Percentiles rank a stretch among this genome's conserved stretches.
Conservation (phyloP, 2,113 vertebrate species). For the Laticauda colubrina region DNA sequence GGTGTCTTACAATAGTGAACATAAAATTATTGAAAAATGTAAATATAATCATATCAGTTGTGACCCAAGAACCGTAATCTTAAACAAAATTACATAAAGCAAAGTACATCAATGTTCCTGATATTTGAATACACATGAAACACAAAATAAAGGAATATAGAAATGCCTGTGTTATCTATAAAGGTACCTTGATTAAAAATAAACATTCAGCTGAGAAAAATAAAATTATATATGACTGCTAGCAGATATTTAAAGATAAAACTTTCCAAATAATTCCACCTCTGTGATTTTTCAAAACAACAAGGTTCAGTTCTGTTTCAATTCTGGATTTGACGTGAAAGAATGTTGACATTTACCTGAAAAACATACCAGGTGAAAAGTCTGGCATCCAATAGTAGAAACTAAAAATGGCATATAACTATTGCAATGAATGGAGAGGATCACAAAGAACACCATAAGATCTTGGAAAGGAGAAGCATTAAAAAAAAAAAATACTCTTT, state of each 20-base stretch:
- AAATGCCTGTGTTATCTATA: neutral
- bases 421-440: neutral
- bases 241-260: neutral
- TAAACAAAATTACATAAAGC: neutral
- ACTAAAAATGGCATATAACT: neutral
- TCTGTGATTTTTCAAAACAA: neutral
- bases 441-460: neutral
- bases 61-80: neutral
- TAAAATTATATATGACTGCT: neutral
- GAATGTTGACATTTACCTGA: neutral
- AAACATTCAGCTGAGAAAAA: neutral
- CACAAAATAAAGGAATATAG: neutral
- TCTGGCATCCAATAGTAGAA: neutral
- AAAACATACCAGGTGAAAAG: neutral
- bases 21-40: neutral
- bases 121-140: neutral
- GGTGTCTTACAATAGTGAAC: neutral
- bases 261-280: neutral
- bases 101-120: neutral
- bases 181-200: neutral
- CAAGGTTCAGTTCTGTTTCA: slow-evolving; percentile 4
- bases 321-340: neutral
- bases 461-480: neutral
- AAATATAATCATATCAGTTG: neutral
- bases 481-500: neutral